These are phyloP conservation scores for Cirrhinus molitorella DNA, from an alignment of 2,797 vertebrate species.

Conservation along the genomic window DNA sequence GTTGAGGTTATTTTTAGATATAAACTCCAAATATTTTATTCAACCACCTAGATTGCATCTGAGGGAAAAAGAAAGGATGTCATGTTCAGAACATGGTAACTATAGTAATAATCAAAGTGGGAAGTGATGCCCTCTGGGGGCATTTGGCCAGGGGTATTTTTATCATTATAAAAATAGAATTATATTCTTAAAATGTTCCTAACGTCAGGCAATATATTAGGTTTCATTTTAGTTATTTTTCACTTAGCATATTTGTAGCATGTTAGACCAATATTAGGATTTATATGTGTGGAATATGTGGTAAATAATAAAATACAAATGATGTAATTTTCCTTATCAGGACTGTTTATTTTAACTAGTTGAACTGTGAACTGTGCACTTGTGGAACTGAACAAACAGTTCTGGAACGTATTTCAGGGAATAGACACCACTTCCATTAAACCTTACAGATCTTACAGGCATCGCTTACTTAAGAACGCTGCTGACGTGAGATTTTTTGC, in stretches of 20 bases:
- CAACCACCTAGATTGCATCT: too few relatives aligned
- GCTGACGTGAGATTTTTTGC: neutral
- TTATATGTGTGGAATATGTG: neutral
- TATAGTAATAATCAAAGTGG: too few relatives aligned
- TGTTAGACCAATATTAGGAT: neutral
- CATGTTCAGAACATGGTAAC: too few relatives aligned
- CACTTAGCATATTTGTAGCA: neutral
- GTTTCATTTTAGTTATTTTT: neutral
- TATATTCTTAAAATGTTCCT: too few relatives aligned
- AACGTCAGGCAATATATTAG: too few relatives aligned
- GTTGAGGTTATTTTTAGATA: too few relatives aligned
- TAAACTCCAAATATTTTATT: too few relatives aligned
- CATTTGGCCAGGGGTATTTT: too few relatives aligned
- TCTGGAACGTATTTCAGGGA: neutral
- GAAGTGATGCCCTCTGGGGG: too few relatives aligned
- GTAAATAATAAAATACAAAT: neutral
- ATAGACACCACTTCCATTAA: neutral
- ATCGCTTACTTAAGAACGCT: neutral
- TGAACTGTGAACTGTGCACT: neutral
- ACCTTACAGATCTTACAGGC: too few relatives aligned
- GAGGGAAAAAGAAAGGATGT: too few relatives aligned
- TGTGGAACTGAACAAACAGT: conserved; percentile 2
- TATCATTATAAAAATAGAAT: too few relatives aligned
- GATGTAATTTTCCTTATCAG: neutral
- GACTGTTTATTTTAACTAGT: neutral